phyloP scores from a whole-genome alignment of 1,140 invertebrate species.

The Calephelis virginiensis region DNA sequence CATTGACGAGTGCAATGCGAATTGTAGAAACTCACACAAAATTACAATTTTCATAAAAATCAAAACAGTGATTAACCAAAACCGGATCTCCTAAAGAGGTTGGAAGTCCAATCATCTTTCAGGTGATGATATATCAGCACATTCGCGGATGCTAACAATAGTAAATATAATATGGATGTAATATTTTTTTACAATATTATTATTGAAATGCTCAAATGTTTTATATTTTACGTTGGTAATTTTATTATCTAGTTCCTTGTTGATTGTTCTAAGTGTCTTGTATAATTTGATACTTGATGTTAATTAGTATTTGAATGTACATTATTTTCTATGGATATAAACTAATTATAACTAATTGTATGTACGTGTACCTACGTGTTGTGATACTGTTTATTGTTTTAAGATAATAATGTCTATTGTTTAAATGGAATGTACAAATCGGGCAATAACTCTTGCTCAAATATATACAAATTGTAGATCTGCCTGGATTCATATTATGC shows the following conservation, averaged over 20 bases:
- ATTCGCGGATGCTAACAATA: constrained; percentile 45
- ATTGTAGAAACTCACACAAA: too few relatives aligned
- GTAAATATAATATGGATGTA: constrained; percentile 45
- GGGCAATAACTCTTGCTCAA: constrained; percentile 67
- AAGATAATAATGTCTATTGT: constrained; percentile 50
- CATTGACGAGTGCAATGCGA: too few relatives aligned
- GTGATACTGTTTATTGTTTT: constrained; percentile 68
- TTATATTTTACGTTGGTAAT: constrained; percentile 74
- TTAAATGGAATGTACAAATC: constrained; percentile 61
- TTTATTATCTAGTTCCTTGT: constrained; percentile 70
- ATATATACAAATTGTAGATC: constrained; percentile 37
- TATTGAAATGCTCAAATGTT: constrained; percentile 72
- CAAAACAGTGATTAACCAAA: too few relatives aligned
- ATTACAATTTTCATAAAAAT: too few relatives aligned
- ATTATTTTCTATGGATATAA: constrained; percentile 51
- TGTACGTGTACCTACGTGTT: constrained; percentile 71
- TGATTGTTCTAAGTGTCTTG: constrained; percentile 55
- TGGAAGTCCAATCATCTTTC: neutral
- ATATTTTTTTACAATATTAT: constrained; percentile 75
- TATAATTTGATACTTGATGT: constrained; percentile 58
- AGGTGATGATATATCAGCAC: neutral
- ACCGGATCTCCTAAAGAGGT: too few relatives aligned
- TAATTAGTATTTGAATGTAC: constrained; percentile 58
- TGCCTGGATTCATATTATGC: constrained; percentile 28
- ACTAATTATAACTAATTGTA: constrained; percentile 51